Conservation (phyloP, 1,140 invertebrate species). For the Euschistus heros region DNA sequence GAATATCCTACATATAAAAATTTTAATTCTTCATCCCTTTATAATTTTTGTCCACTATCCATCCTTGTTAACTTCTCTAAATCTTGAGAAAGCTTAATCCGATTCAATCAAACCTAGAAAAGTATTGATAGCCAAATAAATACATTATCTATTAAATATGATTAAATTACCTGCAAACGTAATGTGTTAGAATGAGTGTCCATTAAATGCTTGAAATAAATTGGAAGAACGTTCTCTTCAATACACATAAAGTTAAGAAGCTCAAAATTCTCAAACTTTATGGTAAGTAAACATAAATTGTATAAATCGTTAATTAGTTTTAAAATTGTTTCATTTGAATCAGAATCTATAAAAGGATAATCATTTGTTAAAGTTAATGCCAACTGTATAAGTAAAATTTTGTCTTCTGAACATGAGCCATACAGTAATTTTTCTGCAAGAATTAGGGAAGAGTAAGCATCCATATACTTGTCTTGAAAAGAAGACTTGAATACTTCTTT, state of each 20-base stretch:
- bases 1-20: too few relatives aligned
- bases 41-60: too few relatives aligned
- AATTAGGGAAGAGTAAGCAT: conserved; percentile 58
- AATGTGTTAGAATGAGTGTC: conserved; percentile 49
- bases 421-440: conserved; percentile 58
- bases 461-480: conserved; percentile 43
- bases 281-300: conserved; percentile 46
- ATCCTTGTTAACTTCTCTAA: too few relatives aligned
- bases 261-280: conserved; percentile 48
- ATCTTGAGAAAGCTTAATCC: too few relatives aligned
- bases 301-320: conserved; percentile 50
- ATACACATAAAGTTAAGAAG: conserved; percentile 72
- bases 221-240: conserved; percentile 63
- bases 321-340: conserved; percentile 41
- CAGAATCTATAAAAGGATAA: conserved; percentile 41
- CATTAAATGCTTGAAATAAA: conserved; percentile 63
- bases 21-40: too few relatives aligned
- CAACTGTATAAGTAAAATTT: conserved; percentile 52
- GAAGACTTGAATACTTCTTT: not conserved
- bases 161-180: conserved; percentile 38
- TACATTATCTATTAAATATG: too few relatives aligned
- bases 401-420: conserved; percentile 53
- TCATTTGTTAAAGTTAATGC: conserved; percentile 54
- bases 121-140: too few relatives aligned
- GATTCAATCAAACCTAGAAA: too few relatives aligned